Percentiles rank a stretch among this genome's conserved stretches.
Evolutionary conservation across 53 echinoderm and acorn worm species (phyloP).

Genomic region (Paracentrotus lividus): DNA sequence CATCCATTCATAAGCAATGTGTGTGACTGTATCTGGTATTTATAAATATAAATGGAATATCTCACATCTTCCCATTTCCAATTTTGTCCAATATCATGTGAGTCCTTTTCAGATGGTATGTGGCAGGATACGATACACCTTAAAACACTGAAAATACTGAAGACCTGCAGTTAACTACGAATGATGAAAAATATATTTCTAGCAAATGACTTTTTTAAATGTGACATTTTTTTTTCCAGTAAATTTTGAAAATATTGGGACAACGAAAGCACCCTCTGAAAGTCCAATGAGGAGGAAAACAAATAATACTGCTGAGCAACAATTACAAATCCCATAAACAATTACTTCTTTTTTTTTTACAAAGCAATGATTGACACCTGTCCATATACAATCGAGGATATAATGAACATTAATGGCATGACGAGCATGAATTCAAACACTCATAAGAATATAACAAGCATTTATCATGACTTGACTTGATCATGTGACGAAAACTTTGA

Average conservation of each 20-base stretch:
- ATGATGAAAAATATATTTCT: neutral
- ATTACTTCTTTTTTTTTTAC: neutral
- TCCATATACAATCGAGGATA: neutral
- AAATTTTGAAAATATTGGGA: neutral
- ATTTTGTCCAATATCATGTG: neutral
- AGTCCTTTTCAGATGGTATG: neutral
- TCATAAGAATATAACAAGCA: neutral
- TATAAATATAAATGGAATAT: neutral
- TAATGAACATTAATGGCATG: neutral
- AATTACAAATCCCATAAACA: neutral
- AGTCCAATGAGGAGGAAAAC: conserved; percentile 51
- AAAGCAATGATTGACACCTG: neutral
- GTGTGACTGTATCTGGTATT: too few relatives aligned
- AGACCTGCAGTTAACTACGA: neutral
- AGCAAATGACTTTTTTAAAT: neutral
- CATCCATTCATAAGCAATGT: too few relatives aligned
- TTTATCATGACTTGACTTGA: neutral
- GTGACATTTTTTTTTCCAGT: neutral
- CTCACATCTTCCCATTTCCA: neutral
- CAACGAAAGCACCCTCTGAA: conserved; percentile 68
- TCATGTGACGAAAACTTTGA: conserved; percentile 24
- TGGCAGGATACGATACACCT: neutral
- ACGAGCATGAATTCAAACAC: neutral
- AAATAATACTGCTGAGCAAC: conserved; percentile 61
- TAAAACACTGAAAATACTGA: neutral